These are phyloP conservation scores for Girardinichthys multiradiatus DNA, from an alignment of 2,113 vertebrate genomes.

Conservation along the genomic window DNA sequence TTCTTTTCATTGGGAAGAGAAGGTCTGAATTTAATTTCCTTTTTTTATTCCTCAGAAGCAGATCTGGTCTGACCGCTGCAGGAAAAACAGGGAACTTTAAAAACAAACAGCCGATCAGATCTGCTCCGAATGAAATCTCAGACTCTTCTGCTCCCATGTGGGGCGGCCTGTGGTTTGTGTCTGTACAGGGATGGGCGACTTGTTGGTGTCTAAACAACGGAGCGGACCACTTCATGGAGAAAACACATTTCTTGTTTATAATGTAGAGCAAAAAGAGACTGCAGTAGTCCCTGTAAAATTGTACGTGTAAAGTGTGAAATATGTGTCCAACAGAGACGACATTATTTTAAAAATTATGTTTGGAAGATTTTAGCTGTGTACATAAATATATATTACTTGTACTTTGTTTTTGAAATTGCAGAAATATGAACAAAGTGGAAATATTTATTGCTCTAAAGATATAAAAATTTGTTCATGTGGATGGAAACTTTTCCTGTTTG, in stretches of 20 bases:
- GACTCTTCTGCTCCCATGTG: conserved; percentile 37
- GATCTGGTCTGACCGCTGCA: conserved; percentile 49
- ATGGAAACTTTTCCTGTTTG: conserved; percentile 63
- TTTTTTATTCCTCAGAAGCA: conserved; percentile 18
- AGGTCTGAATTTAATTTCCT: conserved; percentile 5
- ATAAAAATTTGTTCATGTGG: conserved; percentile 81
- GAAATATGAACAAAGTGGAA: conserved; percentile 78
- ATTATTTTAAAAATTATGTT: conserved; percentile 77
- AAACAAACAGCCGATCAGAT: conserved; percentile 34
- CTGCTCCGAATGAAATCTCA: conserved; percentile 20
- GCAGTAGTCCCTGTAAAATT: conserved; percentile 74
- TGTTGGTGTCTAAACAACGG: conserved; percentile 28
- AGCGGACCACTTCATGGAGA: conserved; percentile 28
- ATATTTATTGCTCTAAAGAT: conserved; percentile 85
- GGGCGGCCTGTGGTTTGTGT: conserved; percentile 40
- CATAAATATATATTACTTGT: conserved; percentile 77
- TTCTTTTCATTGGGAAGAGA: conserved; percentile 46
- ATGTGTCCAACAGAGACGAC: conserved; percentile 67
- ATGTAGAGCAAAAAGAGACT: conserved; percentile 68
- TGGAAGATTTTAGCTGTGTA: conserved; percentile 76
- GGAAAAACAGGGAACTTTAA: conserved; percentile 35
- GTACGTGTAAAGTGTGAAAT: conserved; percentile 74
- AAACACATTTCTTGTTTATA: conserved; percentile 65
- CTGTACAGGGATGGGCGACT: conserved; percentile 10
- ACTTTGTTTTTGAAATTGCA: conserved; percentile 78